These are phyloP conservation scores for Polyommatus iphigenia DNA, from an alignment of 2,888 invertebrate species.

Conservation along the genomic window DNA sequence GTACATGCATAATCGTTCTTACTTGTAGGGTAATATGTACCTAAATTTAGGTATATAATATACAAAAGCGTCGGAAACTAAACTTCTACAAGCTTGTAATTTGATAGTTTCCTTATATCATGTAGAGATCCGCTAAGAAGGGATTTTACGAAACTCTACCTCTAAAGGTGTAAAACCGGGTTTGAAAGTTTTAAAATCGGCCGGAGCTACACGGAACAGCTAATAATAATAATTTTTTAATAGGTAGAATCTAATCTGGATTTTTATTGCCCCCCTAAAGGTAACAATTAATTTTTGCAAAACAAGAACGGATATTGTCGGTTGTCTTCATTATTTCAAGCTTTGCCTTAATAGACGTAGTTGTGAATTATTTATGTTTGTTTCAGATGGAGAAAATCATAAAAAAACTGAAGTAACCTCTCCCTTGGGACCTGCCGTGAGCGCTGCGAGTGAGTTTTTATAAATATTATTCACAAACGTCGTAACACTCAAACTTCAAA, in stretches of 20 bases:
- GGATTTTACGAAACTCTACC: neutral
- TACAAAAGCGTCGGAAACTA: too few species aligned
- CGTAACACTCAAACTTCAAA: neutral
- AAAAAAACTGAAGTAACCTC: conserved; percentile 67
- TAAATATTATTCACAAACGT: conserved; percentile 20
- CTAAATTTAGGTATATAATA: too few species aligned
- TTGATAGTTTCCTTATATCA: too few species aligned
- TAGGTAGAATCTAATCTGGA: neutral
- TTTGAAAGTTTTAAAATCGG: neutral
- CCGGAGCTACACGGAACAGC: neutral
- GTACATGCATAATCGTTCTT: too few species aligned
- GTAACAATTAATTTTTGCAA: neutral
- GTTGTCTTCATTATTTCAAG: neutral
- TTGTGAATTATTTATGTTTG: conserved; percentile 14
- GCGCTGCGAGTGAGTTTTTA: conserved; percentile 68
- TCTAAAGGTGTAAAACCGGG: neutral
- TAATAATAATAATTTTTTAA: too few species aligned
- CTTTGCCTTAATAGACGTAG: neutral
- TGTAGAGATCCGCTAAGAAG: neutral
- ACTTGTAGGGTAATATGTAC: too few species aligned
- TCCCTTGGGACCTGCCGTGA: conserved; percentile 72
- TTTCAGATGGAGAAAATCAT: conserved; percentile 63
- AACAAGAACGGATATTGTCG: neutral
- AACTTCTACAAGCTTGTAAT: too few species aligned
- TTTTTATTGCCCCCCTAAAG: neutral